These are phyloP conservation scores for Labia minor DNA, from an alignment of 2,888 invertebrate genomes.

Conservation along the genomic window DNA sequence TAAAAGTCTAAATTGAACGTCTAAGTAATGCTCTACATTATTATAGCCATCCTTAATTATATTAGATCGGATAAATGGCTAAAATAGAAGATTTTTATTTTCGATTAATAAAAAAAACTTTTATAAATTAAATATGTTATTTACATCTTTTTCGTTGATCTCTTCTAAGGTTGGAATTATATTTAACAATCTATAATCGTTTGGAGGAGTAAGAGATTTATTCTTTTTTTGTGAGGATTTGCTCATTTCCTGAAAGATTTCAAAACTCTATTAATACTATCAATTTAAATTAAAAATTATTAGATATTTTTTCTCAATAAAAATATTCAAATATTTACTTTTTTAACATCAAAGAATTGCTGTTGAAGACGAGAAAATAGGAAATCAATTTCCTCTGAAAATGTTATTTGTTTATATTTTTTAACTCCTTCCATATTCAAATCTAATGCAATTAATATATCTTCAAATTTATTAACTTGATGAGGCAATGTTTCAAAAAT, in stretches of 20 bases:
- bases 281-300: too few species aligned
- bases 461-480: conserved; percentile 32
- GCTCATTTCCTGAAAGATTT: too few species aligned
- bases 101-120: conserved; percentile 32
- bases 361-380: not conserved
- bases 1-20: conserved; percentile 39
- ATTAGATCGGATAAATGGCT: conserved; percentile 36
- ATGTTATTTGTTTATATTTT: conserved; percentile 20
- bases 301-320: too few species aligned
- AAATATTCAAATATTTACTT: not conserved
- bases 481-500: conserved; percentile 33
- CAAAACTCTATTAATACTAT: too few species aligned
- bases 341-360: conserved; percentile 5
- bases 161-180: conserved; percentile 32
- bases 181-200: conserved; percentile 18
- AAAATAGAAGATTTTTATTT: conserved; percentile 30
- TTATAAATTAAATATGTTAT: conserved; percentile 25
- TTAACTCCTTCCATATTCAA: conserved; percentile 29
- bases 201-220: conserved; percentile 17
- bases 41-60: conserved; percentile 34
- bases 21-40: conserved; percentile 39
- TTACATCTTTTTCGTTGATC: conserved; percentile 19
- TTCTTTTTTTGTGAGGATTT: not conserved
- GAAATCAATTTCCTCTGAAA: not conserved
- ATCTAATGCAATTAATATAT: conserved; percentile 29